Base-by-base conservation (phyloP, 2,888 invertebrate genomes). In the Limnephilus auricula region DNA sequence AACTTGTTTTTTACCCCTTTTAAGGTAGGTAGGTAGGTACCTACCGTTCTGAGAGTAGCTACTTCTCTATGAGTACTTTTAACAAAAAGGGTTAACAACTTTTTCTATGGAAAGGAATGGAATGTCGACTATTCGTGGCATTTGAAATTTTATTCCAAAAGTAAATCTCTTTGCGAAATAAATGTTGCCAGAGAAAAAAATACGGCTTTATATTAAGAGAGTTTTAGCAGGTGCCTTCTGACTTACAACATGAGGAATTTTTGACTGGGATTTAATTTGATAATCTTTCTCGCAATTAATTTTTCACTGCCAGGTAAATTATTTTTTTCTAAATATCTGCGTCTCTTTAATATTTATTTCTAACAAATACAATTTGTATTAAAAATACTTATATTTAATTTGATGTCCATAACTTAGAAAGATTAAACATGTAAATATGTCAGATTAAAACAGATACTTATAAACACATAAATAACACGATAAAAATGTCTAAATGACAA, bases 131-230 rank as follows among this genome's bases (percentile, higher is more conserved):
- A 85, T 85, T 85, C 40, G 85, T 37, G 85, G 85, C 85, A 85
- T 85, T 85, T 85, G 37, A 85, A 85, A 85, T 85, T 85, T 85
- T 40, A 30, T 84, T 84, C n/a, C 25, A 34, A 84, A 84, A 84
- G 84, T 37, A 84, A 30, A 85, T 30, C 85, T 85, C 85, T 85
- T 85, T 85, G 25, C 30, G 40, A 85, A 85, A 25, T 65, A 65
- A 65, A 40, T 45, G 85, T 40, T 85, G 85, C n/a, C 85, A 84
- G 84, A 25, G 34, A 40, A 85, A 85, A 84, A 85, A 85, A 85
- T 40, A 85, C 6, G 30, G 13, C 85, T 45, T 85, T 85, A 30
- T 85, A 30, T 40, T 25, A 85, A 65, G 65, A n/a, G 65, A 65
- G 65, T 65, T 65, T 65, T 65, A 9, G 65, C 65, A 65, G 65